Base-by-base conservation (phyloP, 1,140 invertebrate genomes). In the Ectropis grisescens region DNA sequence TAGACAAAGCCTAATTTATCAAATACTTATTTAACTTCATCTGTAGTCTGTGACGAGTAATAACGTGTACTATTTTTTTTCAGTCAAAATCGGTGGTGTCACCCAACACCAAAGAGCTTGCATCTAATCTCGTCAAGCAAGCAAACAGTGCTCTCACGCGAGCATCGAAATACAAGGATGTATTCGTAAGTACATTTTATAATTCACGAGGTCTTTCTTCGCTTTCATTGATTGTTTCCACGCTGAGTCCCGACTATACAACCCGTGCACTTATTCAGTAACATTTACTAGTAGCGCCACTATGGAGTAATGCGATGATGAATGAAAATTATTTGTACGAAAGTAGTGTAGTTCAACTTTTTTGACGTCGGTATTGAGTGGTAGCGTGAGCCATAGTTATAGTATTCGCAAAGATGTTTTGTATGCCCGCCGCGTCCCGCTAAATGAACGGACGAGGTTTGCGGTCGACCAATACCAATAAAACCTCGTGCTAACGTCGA, bases 361-460 rank as follows among this genome's bases (percentile, higher is more conserved):
- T n/a, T n/a, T n/a, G n/a, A n/a, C n/a, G n/a, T n/a, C n/a, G n/a
- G n/a, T n/a, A n/a, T n/a, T n/a, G n/a, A n/a, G n/a, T n/a, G n/a
- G n/a, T n/a, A n/a, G n/a, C n/a, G n/a, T n/a, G n/a, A n/a, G n/a
- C n/a, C n/a, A n/a, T n/a, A n/a, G n/a, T n/a, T n/a, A 64, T 72
- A 75, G 64, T 74, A 68, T 72, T 70, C 46, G 68, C 66, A 47
- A 14, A 27, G 47, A 31, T 46, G 74, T 80, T n/a, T 60, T 58
- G 34, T 80, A 80, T 80, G 70, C 72, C 65, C 67, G 70, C 55
- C 75, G 72, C 75, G 70, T 76, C 53, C 57, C 47, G 33, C 57
- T 62, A 74, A 80, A 80, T 78, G 67, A 78, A 70, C 75, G 75
- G 75, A 80, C 75, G 75, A 53, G 50, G 50, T 58, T 48, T 47